A percentile compares a stretch with the other conserved stretches of the same genome.
phyloP scores from a whole-genome alignment of 1,140 invertebrate species.

The Vollenhovia emeryi region DNA sequence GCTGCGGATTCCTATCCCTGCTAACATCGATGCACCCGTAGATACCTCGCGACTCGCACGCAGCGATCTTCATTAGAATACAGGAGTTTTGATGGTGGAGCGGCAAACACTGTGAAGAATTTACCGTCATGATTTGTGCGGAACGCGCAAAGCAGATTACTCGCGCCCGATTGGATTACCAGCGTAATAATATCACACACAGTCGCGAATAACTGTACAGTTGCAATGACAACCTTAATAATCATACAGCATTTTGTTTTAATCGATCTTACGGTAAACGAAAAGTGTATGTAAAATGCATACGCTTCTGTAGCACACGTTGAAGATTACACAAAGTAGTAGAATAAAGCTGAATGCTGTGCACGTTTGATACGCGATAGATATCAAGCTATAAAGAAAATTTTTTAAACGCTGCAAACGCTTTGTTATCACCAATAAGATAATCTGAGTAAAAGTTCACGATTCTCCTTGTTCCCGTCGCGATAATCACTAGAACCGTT shows the following conservation, averaged over 20 bases:
- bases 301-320: neutral
- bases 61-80: constrained; percentile 65
- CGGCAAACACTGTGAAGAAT: neutral
- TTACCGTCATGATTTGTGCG: neutral
- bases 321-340: neutral
- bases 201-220: neutral
- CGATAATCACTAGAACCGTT: neutral
- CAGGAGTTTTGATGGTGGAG: neutral
- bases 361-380: neutral
- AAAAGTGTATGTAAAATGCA: neutral
- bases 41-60: constrained; percentile 42
- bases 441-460: neutral
- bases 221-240: neutral
- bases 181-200: neutral
- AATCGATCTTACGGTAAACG: neutral
- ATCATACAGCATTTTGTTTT: constrained; percentile 11
- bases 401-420: neutral
- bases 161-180: neutral
- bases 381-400: neutral
- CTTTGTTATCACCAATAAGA: neutral
- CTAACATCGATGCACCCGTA: constrained; percentile 47
- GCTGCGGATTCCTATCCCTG: constrained; percentile 37
- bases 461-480: neutral
- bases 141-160: neutral
- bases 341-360: neutral